phyloP scores from a whole-genome alignment of 2,797 vertebrate genomes.

The Hylomyscus alleni region DNA sequence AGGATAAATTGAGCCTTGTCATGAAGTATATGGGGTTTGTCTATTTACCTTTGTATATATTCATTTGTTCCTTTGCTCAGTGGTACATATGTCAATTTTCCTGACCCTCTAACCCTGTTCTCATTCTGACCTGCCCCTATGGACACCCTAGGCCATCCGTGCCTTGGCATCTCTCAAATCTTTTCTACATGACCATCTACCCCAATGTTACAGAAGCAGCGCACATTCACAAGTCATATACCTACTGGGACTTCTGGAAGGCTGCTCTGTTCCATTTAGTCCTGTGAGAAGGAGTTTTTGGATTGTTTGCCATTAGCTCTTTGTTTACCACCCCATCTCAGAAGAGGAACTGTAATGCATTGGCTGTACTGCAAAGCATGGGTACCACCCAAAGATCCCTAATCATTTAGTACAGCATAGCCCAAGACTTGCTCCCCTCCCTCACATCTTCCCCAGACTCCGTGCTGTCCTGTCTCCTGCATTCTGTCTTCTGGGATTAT shows the following conservation, averaged over 20 bases:
- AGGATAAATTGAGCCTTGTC: rapidly evolving
- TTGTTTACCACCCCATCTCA: background rate
- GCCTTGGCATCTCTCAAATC: too few relatives aligned
- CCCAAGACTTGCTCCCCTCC: rapidly evolving
- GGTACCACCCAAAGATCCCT: background rate
- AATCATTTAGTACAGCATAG: rapidly evolving
- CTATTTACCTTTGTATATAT: background rate
- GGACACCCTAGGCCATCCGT: rapidly evolving
- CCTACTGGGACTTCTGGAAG: background rate
- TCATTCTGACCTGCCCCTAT: background rate
- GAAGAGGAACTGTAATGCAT: background rate
- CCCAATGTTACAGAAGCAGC: background rate
- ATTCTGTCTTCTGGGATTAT: background rate
- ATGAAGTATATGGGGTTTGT: background rate
- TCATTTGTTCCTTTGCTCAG: background rate
- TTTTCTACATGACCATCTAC: background rate
- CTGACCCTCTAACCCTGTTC: background rate
- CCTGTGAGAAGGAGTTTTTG: background rate
- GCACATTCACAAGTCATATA: rapidly evolving
- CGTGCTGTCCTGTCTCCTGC: rapidly evolving
- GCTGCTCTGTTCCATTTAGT: too few relatives aligned
- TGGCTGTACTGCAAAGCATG: background rate
- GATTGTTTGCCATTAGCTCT: background rate
- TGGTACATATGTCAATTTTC: background rate
- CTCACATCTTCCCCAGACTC: background rate